These are phyloP conservation scores for Nibea albiflora DNA, from an alignment of 2,113 vertebrate species.

Conservation along the genomic window DNA sequence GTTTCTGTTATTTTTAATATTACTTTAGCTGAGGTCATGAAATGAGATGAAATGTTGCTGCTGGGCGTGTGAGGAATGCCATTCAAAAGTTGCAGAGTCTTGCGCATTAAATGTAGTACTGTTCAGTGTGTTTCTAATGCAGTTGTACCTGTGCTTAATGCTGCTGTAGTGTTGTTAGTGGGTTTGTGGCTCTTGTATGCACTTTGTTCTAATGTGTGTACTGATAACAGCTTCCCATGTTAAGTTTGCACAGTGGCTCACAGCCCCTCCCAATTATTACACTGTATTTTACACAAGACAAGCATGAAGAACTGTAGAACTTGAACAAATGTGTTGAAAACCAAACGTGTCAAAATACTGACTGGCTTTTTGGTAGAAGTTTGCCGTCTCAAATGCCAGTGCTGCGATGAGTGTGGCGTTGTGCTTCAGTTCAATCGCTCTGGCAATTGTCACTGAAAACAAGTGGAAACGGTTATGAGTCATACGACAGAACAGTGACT, in stretches of 20 bases:
- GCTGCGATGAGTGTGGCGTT: constrained; percentile 93
- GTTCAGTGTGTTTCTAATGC: too few relatives aligned
- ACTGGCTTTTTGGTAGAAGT: constrained; percentile 98
- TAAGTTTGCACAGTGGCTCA: not conserved
- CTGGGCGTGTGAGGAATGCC: not conserved
- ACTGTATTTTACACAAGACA: not conserved
- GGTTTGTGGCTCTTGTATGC: too few relatives aligned
- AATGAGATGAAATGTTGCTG: not conserved
- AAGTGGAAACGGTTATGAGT: not conserved
- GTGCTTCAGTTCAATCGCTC: constrained; percentile 97
- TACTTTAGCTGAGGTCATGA: not conserved
- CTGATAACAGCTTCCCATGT: not conserved
- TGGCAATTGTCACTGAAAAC: constrained; percentile 93
- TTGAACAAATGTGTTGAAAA: not conserved
- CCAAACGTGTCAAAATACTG: constrained; percentile 53
- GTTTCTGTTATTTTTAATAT: not conserved
- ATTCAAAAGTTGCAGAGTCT: too few relatives aligned
- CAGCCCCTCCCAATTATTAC: not conserved
- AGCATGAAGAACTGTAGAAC: too few relatives aligned
- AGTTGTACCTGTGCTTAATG: too few relatives aligned
- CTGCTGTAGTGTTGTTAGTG: too few relatives aligned
- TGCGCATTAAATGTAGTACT: too few relatives aligned
- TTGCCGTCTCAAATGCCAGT: constrained; percentile 94
- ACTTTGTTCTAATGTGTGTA: too few relatives aligned
- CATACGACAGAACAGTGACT: too few relatives aligned